Evolutionary conservation across 2,888 invertebrate species (phyloP).

Genomic region (Tanypteryx hageni): DNA sequence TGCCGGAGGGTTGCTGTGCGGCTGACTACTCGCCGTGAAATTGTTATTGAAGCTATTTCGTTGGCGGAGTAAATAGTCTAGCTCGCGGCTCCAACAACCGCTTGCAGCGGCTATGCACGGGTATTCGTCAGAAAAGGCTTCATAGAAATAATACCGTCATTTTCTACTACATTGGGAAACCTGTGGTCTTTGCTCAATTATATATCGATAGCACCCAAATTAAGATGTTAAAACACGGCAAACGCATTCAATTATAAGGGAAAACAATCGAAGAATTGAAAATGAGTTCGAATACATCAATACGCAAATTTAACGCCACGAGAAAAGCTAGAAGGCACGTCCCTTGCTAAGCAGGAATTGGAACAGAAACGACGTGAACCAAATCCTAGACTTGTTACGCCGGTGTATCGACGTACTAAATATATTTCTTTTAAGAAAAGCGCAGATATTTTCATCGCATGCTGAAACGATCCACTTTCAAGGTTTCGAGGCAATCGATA

Average conservation of each 20-base stretch:
- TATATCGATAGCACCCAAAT: not conserved
- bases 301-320: not conserved
- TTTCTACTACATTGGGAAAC: not conserved
- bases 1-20: not conserved
- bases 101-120: not conserved
- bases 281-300: not conserved
- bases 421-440: not conserved
- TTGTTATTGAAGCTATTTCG: not conserved
- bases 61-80: not conserved
- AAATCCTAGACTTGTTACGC: not conserved
- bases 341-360: not conserved
- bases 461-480: conserved; percentile 57
- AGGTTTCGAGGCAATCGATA: conserved; percentile 61
- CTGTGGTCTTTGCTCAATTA: not conserved
- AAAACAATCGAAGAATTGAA: not conserved
- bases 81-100: not conserved
- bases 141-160: not conserved
- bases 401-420: not conserved
- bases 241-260: not conserved
- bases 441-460: conserved; percentile 34
- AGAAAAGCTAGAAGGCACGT: not conserved
- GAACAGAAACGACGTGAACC: not conserved
- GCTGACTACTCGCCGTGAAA: not conserved
- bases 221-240: not conserved
- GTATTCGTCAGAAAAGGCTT: not conserved